These are phyloP conservation scores for Harpegnathos saltator DNA, from an alignment of 1,140 invertebrate species.

Conservation along the genomic window DNA sequence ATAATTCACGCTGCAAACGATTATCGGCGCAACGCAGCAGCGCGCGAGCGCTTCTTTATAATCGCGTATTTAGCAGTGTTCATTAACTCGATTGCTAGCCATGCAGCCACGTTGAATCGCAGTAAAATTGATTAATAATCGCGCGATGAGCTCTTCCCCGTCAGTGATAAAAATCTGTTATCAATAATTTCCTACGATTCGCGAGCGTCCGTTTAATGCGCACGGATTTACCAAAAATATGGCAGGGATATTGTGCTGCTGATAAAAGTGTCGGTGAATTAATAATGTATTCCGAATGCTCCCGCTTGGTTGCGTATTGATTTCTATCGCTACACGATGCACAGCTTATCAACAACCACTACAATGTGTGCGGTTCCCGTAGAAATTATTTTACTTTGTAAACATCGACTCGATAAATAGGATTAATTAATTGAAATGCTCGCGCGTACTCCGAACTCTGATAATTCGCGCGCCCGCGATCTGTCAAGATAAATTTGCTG, in stretches of 20 bases:
- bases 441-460: slow-evolving; percentile 28
- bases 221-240: slow-evolving; percentile 54
- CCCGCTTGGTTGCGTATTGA: slow-evolving; percentile 40
- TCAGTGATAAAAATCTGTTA: slow-evolving; percentile 56
- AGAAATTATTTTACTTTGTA: slow-evolving; percentile 48
- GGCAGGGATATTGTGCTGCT: slow-evolving; percentile 3
- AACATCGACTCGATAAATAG: slow-evolving; percentile 46
- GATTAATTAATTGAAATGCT: slow-evolving; percentile 45
- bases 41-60: slow-evolving; percentile 34
- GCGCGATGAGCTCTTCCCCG: slow-evolving; percentile 35
- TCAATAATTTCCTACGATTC: slow-evolving; percentile 52
- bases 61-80: slow-evolving; percentile 48
- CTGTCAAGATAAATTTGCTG: slow-evolving; percentile 10
- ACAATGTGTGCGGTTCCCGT: not conserved
- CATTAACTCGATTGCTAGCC: slow-evolving; percentile 43
- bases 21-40: slow-evolving; percentile 26
- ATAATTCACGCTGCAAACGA: slow-evolving; percentile 42
- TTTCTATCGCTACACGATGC: slow-evolving; percentile 17
- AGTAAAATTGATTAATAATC: slow-evolving; percentile 64
- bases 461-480: not conserved
- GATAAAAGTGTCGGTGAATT: slow-evolving; percentile 51
- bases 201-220: slow-evolving; percentile 31
- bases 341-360: slow-evolving; percentile 33
- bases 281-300: slow-evolving; percentile 29
- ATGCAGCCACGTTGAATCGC: slow-evolving; percentile 33